A percentile compares a stretch with the other conserved stretches of the same genome.
Evolutionary conservation across 2,113 vertebrate species (phyloP).

Genomic region (Castor canadensis): DNA sequence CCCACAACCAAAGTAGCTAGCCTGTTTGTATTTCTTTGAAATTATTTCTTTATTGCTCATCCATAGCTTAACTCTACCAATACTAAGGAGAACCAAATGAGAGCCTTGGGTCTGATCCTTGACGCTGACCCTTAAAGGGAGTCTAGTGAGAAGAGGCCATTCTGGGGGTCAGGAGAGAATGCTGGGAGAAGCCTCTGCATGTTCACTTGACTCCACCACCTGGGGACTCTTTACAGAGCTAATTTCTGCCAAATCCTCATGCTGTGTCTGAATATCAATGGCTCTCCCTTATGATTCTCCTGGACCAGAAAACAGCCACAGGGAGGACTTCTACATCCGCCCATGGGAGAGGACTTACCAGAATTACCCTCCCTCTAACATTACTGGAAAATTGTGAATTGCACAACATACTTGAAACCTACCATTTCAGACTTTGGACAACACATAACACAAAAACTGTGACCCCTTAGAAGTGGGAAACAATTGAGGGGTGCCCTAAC

Average conservation of each 20-base stretch:
- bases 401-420: background rate
- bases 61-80: background rate
- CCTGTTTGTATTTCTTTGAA: background rate
- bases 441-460: background rate
- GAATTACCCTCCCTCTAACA: background rate
- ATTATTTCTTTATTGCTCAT: background rate
- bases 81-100: background rate
- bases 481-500: background rate
- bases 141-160: background rate
- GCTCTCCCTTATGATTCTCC: background rate
- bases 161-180: rapidly evolving
- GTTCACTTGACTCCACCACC: background rate
- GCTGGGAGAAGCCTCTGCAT: background rate
- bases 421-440: background rate
- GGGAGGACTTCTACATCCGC: background rate
- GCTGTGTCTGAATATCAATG: background rate
- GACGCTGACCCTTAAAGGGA: background rate
- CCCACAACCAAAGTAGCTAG: background rate
- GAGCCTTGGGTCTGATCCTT: background rate
- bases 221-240: background rate
- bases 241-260: background rate
- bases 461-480: background rate
- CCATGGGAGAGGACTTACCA: background rate
- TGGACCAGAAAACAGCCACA: background rate
- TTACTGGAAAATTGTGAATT: background rate